Evolutionary conservation across 2,888 invertebrate species (phyloP).

Genomic region (Agrenia bidenticulata): DNA sequence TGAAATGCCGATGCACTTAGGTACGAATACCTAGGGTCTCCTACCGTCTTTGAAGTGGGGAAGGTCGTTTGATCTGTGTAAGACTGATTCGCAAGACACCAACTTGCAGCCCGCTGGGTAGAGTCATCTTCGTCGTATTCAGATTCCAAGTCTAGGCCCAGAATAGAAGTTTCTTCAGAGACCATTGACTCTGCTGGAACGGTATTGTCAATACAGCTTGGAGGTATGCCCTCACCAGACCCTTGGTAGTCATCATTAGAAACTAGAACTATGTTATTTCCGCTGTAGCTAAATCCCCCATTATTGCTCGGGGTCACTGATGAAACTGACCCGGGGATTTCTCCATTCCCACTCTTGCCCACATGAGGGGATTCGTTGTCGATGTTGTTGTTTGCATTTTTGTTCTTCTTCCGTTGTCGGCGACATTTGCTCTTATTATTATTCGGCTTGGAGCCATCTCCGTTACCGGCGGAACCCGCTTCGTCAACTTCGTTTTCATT

Average conservation of each 20-base stretch:
- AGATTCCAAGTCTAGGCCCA: constrained; percentile 11
- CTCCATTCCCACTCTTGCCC: constrained; percentile 1
- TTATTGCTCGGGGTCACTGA: not conserved
- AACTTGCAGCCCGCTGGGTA: not conserved
- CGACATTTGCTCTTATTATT: constrained; percentile 1
- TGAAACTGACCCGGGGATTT: not conserved
- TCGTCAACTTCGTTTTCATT: too few relatives aligned
- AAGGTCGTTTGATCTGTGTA: too few relatives aligned
- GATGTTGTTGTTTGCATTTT: not conserved
- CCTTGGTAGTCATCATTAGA: not conserved
- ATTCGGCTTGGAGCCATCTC: too few relatives aligned
- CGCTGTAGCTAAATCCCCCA: constrained; percentile 14
- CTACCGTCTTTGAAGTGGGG: too few relatives aligned
- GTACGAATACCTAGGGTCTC: too few relatives aligned
- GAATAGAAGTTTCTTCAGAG: constrained; percentile 17
- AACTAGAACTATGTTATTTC: constrained; percentile 34
- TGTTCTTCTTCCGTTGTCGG: constrained; percentile 20
- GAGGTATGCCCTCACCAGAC: too few relatives aligned
- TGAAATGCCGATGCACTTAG: constrained; percentile 16
- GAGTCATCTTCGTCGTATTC: not conserved
- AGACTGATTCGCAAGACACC: not conserved
- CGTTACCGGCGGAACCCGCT: too few relatives aligned
- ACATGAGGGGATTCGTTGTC: too few relatives aligned
- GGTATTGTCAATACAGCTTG: constrained; percentile 10
- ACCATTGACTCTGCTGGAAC: not conserved